phyloP scores from a whole-genome alignment of 2,113 vertebrate genomes.

The Pungitius pungitius region DNA sequence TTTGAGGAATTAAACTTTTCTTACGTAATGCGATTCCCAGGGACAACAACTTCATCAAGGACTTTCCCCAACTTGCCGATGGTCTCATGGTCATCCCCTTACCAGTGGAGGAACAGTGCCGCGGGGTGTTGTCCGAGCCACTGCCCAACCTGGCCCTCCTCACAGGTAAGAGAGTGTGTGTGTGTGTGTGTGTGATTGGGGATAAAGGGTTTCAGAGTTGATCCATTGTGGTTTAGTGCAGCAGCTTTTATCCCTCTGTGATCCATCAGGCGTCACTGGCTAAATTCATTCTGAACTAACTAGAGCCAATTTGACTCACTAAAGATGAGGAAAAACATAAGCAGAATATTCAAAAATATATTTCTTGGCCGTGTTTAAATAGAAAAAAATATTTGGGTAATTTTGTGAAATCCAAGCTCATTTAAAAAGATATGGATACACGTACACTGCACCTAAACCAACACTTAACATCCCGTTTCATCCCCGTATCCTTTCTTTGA shows the following conservation, averaged over 20 bases:
- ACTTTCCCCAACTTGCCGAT: conserved; percentile 95
- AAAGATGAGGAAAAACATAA: neutral
- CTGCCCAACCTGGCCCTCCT: conserved; percentile 91
- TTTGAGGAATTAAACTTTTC: neutral
- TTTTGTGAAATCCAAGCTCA: neutral
- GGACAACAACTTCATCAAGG: conserved; percentile 99
- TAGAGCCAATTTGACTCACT: neutral
- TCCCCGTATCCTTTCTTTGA: conserved; percentile 39
- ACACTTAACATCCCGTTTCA: conserved; percentile 11
- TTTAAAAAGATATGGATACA: neutral
- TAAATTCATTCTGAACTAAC: conserved; percentile 1
- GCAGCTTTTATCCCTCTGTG: neutral
- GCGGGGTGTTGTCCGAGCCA: conserved; percentile 94
- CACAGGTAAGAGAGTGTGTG: conserved; percentile 81
- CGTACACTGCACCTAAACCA: conserved; percentile 4
- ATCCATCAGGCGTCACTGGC: neutral
- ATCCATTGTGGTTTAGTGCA: conserved; percentile 2
- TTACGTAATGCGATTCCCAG: conserved; percentile 67
- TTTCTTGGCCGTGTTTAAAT: neutral
- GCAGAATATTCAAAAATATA: neutral
- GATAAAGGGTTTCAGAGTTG: neutral
- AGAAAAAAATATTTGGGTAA: neutral
- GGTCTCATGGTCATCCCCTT: conserved; percentile 95
- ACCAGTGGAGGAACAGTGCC: conserved; percentile 96
- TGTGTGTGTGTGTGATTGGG: neutral